phyloP scores from a whole-genome alignment of 2,113 vertebrate species.

The Rattus rattus region DNA sequence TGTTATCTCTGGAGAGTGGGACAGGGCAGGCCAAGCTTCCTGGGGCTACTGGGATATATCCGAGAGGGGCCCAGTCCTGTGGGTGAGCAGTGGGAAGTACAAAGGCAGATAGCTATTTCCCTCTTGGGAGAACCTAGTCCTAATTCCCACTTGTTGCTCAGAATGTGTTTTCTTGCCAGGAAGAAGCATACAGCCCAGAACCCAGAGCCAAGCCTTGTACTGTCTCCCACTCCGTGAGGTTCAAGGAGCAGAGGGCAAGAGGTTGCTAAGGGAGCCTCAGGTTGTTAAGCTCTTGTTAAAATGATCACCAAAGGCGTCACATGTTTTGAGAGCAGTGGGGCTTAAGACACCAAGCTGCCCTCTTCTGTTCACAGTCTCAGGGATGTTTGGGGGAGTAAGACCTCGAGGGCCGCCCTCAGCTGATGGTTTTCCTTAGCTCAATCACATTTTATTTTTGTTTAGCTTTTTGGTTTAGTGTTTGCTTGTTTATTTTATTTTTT shows the following conservation, averaged over 20 bases:
- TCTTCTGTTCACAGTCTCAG: slow-evolving; percentile 86
- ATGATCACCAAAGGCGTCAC: slow-evolving; percentile 91
- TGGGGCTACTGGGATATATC: not conserved
- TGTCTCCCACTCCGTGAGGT: not conserved
- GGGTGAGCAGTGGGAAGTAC: not conserved
- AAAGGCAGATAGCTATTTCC: not conserved
- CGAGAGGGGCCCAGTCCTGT: not conserved
- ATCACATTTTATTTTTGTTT: not conserved
- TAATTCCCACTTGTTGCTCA: not conserved
- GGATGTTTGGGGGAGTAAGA: too few species aligned
- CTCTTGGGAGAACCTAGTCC: not conserved
- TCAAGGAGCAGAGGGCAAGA: not conserved
- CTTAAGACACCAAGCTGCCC: slow-evolving; percentile 86
- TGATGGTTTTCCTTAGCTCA: not conserved
- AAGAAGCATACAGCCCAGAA: not conserved
- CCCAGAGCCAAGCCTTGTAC: not conserved
- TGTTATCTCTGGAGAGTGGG: slow-evolving; percentile 83
- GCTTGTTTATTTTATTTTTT: too few species aligned
- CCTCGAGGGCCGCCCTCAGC: not conserved
- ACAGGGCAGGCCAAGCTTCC: not conserved
- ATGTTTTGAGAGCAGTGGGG: slow-evolving; percentile 86
- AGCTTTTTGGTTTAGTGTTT: not conserved
- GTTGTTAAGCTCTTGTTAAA: slow-evolving; percentile 90
- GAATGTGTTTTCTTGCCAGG: not conserved
- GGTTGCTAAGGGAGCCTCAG: not conserved